Conservation (phyloP, 1,140 invertebrate genomes). For the Eupristina koningsbergeri region DNA sequence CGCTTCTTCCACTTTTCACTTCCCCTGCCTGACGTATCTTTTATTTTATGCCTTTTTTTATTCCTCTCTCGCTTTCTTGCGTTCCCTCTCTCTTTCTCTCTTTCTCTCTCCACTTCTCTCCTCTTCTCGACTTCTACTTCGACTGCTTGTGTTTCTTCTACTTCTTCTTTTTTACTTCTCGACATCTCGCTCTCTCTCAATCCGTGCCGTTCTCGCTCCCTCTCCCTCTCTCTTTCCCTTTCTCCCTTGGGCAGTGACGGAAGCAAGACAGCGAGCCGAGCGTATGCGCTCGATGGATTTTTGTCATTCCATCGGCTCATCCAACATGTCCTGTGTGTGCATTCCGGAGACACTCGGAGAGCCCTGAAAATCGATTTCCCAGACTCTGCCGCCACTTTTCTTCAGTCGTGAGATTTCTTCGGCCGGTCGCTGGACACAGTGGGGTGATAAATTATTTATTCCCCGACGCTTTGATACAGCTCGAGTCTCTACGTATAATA, state of each 20-base stretch:
- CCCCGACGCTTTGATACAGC: neutral
- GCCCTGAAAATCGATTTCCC: constrained; percentile 39
- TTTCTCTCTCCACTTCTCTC: neutral
- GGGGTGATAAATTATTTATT: constrained; percentile 22
- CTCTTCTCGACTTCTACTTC: too few relatives aligned
- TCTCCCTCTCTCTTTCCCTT: neutral
- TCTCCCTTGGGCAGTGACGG: neutral
- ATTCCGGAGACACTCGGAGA: constrained; percentile 28
- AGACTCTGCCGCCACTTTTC: constrained; percentile 4
- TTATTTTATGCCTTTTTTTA: neutral
- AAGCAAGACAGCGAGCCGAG: constrained; percentile 3
- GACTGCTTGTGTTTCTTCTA: too few relatives aligned
- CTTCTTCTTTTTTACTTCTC: neutral
- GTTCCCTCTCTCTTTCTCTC: neutral
- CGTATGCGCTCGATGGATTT: constrained; percentile 35
- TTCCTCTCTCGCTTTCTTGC: neutral
- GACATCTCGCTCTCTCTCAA: too few relatives aligned
- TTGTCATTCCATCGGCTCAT: constrained; percentile 35
- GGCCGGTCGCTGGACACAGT: neutral
- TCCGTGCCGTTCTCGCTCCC: neutral
- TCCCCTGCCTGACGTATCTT: too few relatives aligned
- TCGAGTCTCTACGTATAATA: neutral
- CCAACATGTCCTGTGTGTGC: constrained; percentile 16
- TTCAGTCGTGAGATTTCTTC: constrained; percentile 8
- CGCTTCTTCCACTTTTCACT: too few relatives aligned